phyloP scores from a whole-genome alignment of 1,140 invertebrate species.

The Drosophila cardini region DNA sequence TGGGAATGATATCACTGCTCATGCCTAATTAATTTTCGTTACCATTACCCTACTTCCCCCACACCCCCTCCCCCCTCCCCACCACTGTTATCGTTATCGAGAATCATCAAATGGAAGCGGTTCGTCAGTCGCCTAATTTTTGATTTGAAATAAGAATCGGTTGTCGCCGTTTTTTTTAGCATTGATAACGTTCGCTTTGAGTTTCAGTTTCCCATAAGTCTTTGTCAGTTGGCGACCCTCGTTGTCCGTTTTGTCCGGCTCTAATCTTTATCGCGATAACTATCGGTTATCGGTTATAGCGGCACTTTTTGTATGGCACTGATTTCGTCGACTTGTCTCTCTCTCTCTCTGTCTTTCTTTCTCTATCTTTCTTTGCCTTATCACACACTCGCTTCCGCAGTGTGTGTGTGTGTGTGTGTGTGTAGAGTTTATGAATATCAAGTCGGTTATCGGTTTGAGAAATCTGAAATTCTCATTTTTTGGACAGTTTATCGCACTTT shows the following conservation, averaged over 20 bases:
- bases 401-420: conserved; percentile 15
- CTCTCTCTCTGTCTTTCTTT: neutral
- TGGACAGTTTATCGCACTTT: conserved; percentile 60
- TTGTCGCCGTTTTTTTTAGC: conserved; percentile 27
- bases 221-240: conserved; percentile 54
- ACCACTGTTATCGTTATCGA: conserved; percentile 30
- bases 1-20: conserved; percentile 48
- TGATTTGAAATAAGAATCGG: conserved; percentile 54
- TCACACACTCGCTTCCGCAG: conserved; percentile 37
- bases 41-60: conserved; percentile 18
- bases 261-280: conserved; percentile 47
- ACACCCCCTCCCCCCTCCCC: conserved; percentile 24
- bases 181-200: conserved; percentile 29
- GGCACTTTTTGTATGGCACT: conserved; percentile 3
- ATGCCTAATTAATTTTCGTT: conserved; percentile 76
- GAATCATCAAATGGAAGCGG: conserved; percentile 26
- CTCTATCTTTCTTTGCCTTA: conserved; percentile 19
- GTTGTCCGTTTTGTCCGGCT: conserved; percentile 5
- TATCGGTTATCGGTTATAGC: conserved; percentile 30
- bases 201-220: conserved; percentile 63
- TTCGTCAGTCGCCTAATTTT: conserved; percentile 1
- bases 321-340: conserved; percentile 4
- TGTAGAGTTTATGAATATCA: conserved; percentile 18
- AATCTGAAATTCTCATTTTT: conserved; percentile 69
- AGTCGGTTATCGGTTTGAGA: conserved; percentile 42